Evolutionary conservation across 1,140 invertebrate genomes (phyloP), one percentile per base, ranked within the genome.

Genomic region (Platyura marginata): DNA sequence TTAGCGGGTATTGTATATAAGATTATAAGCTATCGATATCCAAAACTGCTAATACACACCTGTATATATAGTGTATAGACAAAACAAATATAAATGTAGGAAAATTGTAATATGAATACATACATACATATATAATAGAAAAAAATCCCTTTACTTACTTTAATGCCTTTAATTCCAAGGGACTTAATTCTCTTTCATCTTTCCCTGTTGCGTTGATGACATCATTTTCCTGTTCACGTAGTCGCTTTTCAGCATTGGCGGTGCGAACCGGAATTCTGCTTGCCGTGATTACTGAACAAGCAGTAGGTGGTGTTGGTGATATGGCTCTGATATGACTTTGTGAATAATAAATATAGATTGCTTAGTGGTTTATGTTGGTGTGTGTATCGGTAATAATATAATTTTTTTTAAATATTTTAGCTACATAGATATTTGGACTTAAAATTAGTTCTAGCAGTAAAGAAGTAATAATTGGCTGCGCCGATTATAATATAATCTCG

Each of bases 231-330:
- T 42, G 29, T 20, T 33, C 41, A 42, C 15, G 34, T 36, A 36
- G 6, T 36, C 58, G 56, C 22, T 56, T 51, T 35, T 61, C 56
- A 32, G 56, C 57, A 40, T 60, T 59, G 21, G 57, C 43, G n/a
- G 56, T 61, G 33, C 58, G 55, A 41, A 61, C 47, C 18, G 59
- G 59, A 41, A 61, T 61, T 35, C 59, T 54, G 47, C 57, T 61
- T 43, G 49, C 33, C 10, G 49, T 42, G 37, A 53, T 25, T 11
- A n/a, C n/a, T n/a, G n/a, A n/a, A n/a, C n/a, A n/a, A n/a, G 39
- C 3, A 20, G 22, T 21, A 2, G 19, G 23, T 29, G 23, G 11
- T 15, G 10, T 40, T n/a, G 25, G 20, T n/a, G 37, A 3, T 21
- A n/a, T 22, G 13, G 13, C 22, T 29, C 25, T 29, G 25, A 29